phyloP scores from a whole-genome alignment of 2,113 vertebrate genomes.

The Centropristis striata region DNA sequence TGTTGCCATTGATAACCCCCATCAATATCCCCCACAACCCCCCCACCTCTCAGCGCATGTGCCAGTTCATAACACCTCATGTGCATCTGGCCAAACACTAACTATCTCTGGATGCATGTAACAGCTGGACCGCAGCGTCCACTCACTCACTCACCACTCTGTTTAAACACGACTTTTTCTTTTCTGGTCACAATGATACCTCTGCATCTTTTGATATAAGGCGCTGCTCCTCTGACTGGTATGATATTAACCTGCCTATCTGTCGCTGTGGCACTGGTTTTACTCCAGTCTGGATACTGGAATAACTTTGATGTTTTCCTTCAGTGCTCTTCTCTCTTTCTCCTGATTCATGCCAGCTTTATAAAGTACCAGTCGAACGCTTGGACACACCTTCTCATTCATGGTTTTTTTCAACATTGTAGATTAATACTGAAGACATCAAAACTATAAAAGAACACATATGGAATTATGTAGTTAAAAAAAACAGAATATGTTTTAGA shows the following conservation, averaged over 20 bases:
- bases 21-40: neutral
- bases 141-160: constrained; percentile 54
- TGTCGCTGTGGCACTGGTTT: constrained; percentile 50
- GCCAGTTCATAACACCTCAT: constrained; percentile 62
- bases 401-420: too few species aligned
- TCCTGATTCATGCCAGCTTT: constrained; percentile 41
- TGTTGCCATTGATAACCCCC: constrained; percentile 76
- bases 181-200: constrained; percentile 47
- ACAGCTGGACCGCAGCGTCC: constrained; percentile 31
- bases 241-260: constrained; percentile 59
- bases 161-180: constrained; percentile 45
- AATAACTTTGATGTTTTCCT: constrained; percentile 34
- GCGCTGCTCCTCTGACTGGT: constrained; percentile 53
- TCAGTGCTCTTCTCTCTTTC: constrained; percentile 47
- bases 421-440: too few species aligned
- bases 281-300: constrained; percentile 43
- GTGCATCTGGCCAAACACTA: constrained; percentile 64
- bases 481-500: too few species aligned
- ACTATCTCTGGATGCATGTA: constrained; percentile 73
- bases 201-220: constrained; percentile 34
- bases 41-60: constrained; percentile 81
- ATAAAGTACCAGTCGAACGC: neutral
- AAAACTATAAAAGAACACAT: too few species aligned
- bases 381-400: too few species aligned
- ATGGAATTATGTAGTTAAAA: too few species aligned